Conservation (phyloP, 1,140 invertebrate species). For the Chlorops oryzae region DNA sequence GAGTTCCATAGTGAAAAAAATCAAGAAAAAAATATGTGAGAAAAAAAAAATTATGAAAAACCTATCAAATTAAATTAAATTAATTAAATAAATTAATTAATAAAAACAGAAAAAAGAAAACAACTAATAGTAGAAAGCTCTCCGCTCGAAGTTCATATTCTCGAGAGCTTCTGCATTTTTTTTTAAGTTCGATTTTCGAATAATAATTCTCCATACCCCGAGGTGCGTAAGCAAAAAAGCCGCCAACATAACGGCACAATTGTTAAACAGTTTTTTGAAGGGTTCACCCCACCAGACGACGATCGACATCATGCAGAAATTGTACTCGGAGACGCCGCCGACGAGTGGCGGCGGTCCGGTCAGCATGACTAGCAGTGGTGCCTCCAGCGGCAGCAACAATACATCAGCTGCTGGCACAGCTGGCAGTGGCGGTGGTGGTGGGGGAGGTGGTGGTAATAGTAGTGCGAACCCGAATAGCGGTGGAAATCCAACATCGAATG, state of each 20-base stretch:
- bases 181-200: slow-evolving; percentile 15
- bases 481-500: slow-evolving; percentile 23
- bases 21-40: too few relatives aligned
- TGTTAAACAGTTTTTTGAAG: slow-evolving; percentile 46
- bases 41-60: too few relatives aligned
- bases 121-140: neutral
- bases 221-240: slow-evolving; percentile 27
- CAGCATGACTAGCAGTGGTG: slow-evolving; percentile 37
- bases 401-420: slow-evolving; percentile 24
- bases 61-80: too few relatives aligned
- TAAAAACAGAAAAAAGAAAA: too few relatives aligned
- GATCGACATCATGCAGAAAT: slow-evolving; percentile 50
- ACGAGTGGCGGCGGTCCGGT: slow-evolving; percentile 40
- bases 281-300: slow-evolving; percentile 46
- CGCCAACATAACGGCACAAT: slow-evolving; percentile 47
- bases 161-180: slow-evolving; percentile 18
- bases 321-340: slow-evolving; percentile 51
- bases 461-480: slow-evolving; percentile 27
- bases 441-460: slow-evolving; percentile 21
- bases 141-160: neutral
- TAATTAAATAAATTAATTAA: too few relatives aligned
- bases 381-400: slow-evolving; percentile 18
- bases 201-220: neutral
- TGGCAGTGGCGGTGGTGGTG: slow-evolving; percentile 26
- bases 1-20: too few relatives aligned